Percentiles rank a stretch among this genome's conserved stretches.
Conservation (phyloP, 2,113 vertebrate species). For the Petromus typicus region DNA sequence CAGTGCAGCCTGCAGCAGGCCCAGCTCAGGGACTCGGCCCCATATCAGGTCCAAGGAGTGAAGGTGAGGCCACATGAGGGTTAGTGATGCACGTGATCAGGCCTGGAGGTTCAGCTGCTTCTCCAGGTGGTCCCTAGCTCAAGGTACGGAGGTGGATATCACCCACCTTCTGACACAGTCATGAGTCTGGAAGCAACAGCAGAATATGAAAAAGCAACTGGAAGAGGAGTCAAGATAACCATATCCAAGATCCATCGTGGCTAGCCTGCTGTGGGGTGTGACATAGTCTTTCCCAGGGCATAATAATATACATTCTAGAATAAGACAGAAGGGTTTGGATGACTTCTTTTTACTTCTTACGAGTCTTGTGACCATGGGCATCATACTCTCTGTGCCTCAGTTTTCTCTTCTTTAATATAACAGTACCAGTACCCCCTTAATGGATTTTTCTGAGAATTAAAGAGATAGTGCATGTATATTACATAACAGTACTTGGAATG, state of each 20-base stretch:
- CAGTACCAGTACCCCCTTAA: neutral
- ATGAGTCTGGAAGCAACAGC: neutral
- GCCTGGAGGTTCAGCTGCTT: neutral
- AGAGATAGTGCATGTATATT: neutral
- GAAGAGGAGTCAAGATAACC: neutral
- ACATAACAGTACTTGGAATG: neutral
- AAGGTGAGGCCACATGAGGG: neutral
- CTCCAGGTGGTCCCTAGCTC: neutral
- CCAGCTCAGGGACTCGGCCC: neutral
- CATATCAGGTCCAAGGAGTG: neutral
- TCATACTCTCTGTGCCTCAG: neutral
- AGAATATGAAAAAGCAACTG: neutral
- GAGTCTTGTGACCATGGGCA: neutral
- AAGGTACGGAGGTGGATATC: neutral
- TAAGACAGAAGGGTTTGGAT: neutral
- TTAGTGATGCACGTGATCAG: neutral
- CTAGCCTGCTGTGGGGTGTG: neutral
- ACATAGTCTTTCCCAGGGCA: neutral
- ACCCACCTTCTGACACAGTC: neutral
- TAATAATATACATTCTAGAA: neutral
- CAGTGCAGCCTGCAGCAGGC: neutral
- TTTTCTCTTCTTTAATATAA: slow-evolving; percentile 37
- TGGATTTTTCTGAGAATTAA: neutral
- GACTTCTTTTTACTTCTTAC: neutral
- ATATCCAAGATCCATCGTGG: neutral